Percentiles rank a stretch among this genome's conserved stretches.
Evolutionary conservation across 2,888 invertebrate genomes (phyloP).

Genomic region (Eueremaeus valkanovi): DNA sequence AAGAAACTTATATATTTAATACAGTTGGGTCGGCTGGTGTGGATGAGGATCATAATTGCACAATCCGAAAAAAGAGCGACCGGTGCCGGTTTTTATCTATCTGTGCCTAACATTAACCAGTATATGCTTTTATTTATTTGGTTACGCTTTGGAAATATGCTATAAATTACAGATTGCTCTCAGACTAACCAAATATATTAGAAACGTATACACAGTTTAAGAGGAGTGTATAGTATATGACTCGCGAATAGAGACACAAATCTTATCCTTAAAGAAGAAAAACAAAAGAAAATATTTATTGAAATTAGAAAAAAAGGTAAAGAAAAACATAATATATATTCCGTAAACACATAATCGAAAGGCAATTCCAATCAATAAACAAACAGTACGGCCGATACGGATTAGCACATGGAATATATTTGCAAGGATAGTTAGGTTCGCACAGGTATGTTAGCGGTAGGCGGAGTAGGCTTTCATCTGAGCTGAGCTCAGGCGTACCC

Average conservation of each 20-base stretch:
- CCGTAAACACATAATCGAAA: background rate
- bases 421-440: background rate
- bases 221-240: too few relatives aligned
- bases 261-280: background rate
- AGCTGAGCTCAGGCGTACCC: background rate
- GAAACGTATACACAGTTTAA: too few relatives aligned
- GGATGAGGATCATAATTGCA: background rate
- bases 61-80: background rate
- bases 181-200: background rate
- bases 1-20: background rate
- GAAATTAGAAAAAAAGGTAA: too few relatives aligned
- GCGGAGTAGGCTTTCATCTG: background rate
- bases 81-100: background rate
- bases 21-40: background rate
- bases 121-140: too few relatives aligned
- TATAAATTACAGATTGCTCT: background rate
- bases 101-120: background rate
- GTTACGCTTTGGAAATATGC: background rate
- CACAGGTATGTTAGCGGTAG: too few relatives aligned
- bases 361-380: background rate
- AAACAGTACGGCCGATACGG: slow-evolving; percentile 18
- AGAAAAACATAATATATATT: too few relatives aligned
- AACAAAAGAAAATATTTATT: too few relatives aligned
- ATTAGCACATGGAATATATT: background rate
- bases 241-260: background rate